A percentile compares a stretch with the other conserved stretches of the same genome.
phyloP scores from a whole-genome alignment of 2,113 vertebrate genomes.

The Grallaria varia region DNA sequence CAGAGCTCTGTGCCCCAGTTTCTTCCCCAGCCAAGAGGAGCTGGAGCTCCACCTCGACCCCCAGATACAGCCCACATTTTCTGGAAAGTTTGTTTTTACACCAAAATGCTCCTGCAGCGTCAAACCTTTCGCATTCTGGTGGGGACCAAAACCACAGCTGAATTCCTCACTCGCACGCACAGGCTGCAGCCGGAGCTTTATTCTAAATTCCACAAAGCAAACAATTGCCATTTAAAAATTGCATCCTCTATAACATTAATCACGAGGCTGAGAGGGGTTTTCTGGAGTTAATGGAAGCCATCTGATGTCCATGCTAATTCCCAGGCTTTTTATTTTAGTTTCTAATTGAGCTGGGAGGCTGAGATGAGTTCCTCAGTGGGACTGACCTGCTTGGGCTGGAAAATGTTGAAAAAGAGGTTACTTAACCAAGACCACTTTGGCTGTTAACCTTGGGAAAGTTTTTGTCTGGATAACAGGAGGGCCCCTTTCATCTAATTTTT shows the following conservation, averaged over 20 bases:
- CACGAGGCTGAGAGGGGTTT: neutral
- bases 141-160: neutral
- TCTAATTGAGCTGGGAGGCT: constrained; percentile 25
- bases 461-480: neutral
- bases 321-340: constrained; percentile 48
- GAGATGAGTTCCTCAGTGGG: neutral
- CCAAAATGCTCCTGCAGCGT: neutral
- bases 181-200: neutral
- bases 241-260: neutral
- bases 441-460: constrained; percentile 15
- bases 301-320: constrained; percentile 49
- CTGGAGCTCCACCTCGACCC: neutral
- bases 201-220: neutral
- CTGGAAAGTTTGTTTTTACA: neutral
- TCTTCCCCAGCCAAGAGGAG: neutral
- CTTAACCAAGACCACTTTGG: neutral
- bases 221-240: constrained; percentile 15
- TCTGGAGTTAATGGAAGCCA: constrained; percentile 57
- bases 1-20: neutral
- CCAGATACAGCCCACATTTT: neutral
- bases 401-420: neutral
- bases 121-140: neutral
- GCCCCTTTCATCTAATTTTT: neutral
- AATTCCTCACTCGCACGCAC: neutral
- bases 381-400: constrained; percentile 29